Conservation (phyloP, 2,113 vertebrate species). For the Turdus rufiventris region DNA sequence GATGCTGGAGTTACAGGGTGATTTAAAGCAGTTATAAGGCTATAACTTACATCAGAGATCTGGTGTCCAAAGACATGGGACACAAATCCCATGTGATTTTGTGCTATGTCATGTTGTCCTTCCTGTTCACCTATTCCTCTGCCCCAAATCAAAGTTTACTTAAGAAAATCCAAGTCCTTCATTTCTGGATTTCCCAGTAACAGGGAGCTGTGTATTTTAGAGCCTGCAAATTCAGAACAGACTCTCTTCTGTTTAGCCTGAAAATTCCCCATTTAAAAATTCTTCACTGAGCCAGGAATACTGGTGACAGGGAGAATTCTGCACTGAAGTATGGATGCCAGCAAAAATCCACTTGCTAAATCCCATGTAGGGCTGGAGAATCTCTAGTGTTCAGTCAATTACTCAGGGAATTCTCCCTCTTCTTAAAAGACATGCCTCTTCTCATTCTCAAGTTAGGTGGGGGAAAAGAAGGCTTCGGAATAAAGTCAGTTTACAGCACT, state of each 20-base stretch:
- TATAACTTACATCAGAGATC: neutral
- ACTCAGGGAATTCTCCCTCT: neutral
- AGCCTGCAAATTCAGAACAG: slow-evolving; percentile 30
- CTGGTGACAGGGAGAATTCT: neutral
- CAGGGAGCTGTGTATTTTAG: neutral
- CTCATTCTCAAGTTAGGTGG: neutral
- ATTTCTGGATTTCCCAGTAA: neutral
- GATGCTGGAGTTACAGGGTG: neutral
- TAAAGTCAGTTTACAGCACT: neutral
- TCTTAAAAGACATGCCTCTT: neutral
- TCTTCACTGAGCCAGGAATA: slow-evolving; percentile 35
- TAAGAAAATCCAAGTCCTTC: neutral
- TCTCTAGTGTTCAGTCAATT: neutral
- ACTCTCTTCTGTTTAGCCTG: slow-evolving; percentile 38
- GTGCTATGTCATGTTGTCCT: neutral
- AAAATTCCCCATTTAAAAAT: slow-evolving; percentile 26
- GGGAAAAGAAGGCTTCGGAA: neutral
- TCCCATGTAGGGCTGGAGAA: neutral
- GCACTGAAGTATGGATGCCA: neutral
- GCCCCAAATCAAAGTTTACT: neutral
- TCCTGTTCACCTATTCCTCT: neutral
- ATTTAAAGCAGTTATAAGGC: neutral
- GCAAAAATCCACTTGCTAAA: neutral
- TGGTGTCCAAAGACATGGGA: neutral
- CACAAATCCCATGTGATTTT: neutral